Evolutionary conservation across 2,888 invertebrate species (phyloP).

Genomic region (Caenorhabditis auriculariae): DNA sequence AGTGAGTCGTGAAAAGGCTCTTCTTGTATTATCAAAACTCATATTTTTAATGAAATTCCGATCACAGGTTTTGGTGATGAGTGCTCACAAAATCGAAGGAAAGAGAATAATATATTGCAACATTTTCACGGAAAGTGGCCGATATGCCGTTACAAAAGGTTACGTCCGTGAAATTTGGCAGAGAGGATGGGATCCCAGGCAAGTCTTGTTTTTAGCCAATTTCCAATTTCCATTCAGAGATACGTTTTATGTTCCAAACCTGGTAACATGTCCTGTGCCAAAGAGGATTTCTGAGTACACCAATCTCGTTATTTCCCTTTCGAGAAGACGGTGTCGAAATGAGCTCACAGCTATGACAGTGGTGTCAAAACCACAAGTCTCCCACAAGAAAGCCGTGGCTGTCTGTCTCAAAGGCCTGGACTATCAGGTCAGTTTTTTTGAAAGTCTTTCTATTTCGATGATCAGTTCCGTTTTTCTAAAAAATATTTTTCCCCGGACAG

Average conservation of each 20-base stretch:
- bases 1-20: slow-evolving; percentile 16
- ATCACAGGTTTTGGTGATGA: slow-evolving; percentile 40
- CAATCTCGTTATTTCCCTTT: slow-evolving; percentile 15
- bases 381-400: slow-evolving; percentile 26
- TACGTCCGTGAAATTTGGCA: slow-evolving; percentile 61
- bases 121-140: slow-evolving; percentile 10
- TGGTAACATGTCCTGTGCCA: slow-evolving; percentile 55
- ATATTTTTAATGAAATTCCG: background rate
- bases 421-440: slow-evolving; percentile 69
- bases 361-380: slow-evolving; percentile 3
- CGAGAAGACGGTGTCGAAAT: slow-evolving; percentile 18
- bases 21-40: background rate
- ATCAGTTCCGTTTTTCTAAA: slow-evolving; percentile 3
- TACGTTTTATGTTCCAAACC: slow-evolving; percentile 48
- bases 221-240: slow-evolving; percentile 19
- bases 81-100: slow-evolving; percentile 27
- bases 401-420: slow-evolving; percentile 74
- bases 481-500: slow-evolving; percentile 73
- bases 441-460: background rate
- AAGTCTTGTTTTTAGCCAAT: background rate
- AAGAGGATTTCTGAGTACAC: slow-evolving; percentile 8
- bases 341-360: slow-evolving; percentile 20
- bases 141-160: slow-evolving; percentile 35
- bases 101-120: slow-evolving; percentile 32
- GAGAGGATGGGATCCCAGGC: slow-evolving; percentile 60